These are phyloP conservation scores for Cettia cetti DNA, from an alignment of 2,113 vertebrate genomes.

Conservation along the genomic window DNA sequence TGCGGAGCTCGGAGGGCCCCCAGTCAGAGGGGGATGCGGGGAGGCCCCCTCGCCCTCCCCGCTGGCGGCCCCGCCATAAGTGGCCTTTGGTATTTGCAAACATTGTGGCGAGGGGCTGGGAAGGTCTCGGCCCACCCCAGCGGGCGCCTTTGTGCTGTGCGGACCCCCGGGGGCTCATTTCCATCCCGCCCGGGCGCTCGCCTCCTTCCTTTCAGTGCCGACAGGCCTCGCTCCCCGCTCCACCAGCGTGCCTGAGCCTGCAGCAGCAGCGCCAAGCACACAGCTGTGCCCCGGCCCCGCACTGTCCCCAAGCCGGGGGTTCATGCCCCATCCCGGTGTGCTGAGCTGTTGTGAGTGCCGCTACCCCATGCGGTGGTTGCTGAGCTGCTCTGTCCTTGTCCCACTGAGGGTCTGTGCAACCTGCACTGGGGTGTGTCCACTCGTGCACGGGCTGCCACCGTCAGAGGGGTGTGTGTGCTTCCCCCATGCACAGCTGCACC, in stretches of 20 bases:
- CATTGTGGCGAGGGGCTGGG: constrained; percentile 46
- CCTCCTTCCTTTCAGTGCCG: not conserved
- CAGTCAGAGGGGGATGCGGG: not conserved
- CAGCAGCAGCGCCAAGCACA: not conserved
- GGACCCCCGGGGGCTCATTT: constrained; percentile 56
- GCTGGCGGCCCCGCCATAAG: not conserved
- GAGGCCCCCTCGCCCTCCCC: not conserved
- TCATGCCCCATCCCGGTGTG: accelerated
- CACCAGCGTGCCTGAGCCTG: not conserved
- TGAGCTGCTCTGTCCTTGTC: not conserved
- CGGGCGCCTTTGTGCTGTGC: constrained; percentile 36
- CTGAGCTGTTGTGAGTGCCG: accelerated
- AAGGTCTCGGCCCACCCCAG: constrained; percentile 58
- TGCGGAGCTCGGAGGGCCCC: not conserved
- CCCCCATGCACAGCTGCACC: not conserved
- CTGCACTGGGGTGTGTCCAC: not conserved
- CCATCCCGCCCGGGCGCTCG: constrained; percentile 14
- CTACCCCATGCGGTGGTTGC: accelerated
- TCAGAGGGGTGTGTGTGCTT: accelerated
- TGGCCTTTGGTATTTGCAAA: constrained; percentile 67
- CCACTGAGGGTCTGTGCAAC: not conserved
- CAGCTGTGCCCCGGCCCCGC: not conserved
- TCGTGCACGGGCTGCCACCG: accelerated
- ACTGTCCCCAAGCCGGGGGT: not conserved
- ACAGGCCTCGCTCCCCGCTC: not conserved